A percentile compares a stretch with the other conserved stretches of the same genome.
phyloP scores from a whole-genome alignment of 2,113 vertebrate genomes.

The Bos javanicus region DNA sequence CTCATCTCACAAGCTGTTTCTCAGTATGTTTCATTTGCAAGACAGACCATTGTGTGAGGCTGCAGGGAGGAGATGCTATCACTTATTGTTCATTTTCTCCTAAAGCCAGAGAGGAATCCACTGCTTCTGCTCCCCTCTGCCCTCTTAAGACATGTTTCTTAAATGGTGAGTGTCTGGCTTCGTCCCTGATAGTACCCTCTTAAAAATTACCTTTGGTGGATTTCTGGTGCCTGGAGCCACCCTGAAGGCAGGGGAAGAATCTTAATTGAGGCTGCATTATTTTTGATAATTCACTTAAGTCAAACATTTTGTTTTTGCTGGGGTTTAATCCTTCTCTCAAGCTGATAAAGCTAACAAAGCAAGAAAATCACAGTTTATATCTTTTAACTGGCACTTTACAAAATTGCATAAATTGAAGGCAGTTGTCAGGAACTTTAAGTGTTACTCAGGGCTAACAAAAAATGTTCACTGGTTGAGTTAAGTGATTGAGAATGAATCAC shows the following conservation, averaged over 20 bases:
- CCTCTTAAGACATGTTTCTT: slow-evolving; percentile 33
- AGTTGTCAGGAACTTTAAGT: slow-evolving; percentile 38
- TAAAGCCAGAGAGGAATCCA: slow-evolving; percentile 46
- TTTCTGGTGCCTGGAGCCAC: slow-evolving; percentile 31
- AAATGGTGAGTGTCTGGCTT: slow-evolving; percentile 36
- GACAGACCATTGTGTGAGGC: slow-evolving; percentile 71
- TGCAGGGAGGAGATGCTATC: slow-evolving; percentile 68
- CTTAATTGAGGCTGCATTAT: slow-evolving; percentile 50
- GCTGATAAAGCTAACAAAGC: slow-evolving; percentile 51
- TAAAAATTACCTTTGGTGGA: slow-evolving; percentile 43
- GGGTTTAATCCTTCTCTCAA: slow-evolving; percentile 44
- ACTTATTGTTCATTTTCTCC: slow-evolving; percentile 76
- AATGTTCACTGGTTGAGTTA: not conserved
- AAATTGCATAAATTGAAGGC: not conserved
- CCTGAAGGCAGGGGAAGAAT: slow-evolving; percentile 45
- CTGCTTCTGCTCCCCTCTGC: slow-evolving; percentile 1
- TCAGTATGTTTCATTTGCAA: slow-evolving; percentile 81
- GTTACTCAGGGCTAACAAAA: slow-evolving; percentile 34
- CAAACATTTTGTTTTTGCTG: slow-evolving; percentile 51
- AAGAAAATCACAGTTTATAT: slow-evolving; percentile 45
- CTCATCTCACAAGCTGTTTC: slow-evolving; percentile 83
- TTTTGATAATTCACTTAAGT: slow-evolving; percentile 62
- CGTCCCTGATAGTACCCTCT: not conserved
- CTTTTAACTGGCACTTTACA: slow-evolving; percentile 27
- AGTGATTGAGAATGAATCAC: not conserved